Evolutionary conservation across 2,113 vertebrate genomes (phyloP).

Genomic region (Crotalus viridis): DNA sequence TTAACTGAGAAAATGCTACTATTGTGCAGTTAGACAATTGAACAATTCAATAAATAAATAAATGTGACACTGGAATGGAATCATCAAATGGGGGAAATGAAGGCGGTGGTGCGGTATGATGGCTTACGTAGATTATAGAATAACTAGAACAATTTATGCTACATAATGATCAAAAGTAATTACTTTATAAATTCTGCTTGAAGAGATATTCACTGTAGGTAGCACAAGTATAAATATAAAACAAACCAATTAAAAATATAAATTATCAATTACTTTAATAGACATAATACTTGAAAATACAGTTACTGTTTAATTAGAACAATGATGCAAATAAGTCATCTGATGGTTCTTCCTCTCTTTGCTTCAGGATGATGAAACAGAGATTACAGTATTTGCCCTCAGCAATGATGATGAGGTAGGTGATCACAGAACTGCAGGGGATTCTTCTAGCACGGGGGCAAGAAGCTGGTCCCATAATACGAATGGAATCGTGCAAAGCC

Average conservation of each 20-base stretch:
- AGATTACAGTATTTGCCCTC: constrained; percentile 86
- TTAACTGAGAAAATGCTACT: background rate
- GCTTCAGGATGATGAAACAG: constrained; percentile 87
- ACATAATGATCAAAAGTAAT: background rate
- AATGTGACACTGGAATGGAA: background rate
- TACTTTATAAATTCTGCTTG: background rate
- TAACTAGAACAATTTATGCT: background rate
- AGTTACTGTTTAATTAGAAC: background rate
- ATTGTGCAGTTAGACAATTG: background rate
- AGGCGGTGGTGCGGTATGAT: background rate
- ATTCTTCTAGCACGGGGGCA: background rate
- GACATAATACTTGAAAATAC: background rate
- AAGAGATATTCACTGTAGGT: background rate
- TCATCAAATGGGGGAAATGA: background rate
- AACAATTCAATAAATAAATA: background rate
- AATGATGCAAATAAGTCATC: background rate
- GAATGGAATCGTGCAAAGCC: background rate
- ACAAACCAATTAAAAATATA: background rate
- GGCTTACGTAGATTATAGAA: background rate
- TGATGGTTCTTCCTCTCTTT: fast-evolving
- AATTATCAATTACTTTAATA: background rate
- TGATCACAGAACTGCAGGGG: background rate
- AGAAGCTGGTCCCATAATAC: background rate
- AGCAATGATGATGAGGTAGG: constrained; percentile 86
- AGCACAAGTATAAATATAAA: background rate